Percentiles rank a stretch among this genome's conserved stretches.
These are phyloP conservation scores for Nixonia krombeini DNA, from an alignment of 1,140 invertebrate species.

Conservation along the genomic window DNA sequence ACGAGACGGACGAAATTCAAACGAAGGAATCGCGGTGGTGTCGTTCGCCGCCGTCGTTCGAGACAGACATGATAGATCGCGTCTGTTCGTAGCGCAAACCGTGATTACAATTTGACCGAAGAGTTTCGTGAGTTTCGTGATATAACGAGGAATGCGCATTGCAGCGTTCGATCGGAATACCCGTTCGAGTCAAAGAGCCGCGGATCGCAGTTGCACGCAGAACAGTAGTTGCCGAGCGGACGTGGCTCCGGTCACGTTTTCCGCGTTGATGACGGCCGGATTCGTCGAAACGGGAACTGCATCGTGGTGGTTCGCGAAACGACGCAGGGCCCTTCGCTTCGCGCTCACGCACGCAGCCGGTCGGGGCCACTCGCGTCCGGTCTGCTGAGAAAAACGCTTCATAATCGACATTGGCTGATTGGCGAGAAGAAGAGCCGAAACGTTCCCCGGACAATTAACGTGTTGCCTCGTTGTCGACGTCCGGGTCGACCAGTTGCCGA, in stretches of 20 bases:
- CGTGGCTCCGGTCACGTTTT: constrained; percentile 29
- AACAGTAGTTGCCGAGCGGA: constrained; percentile 20
- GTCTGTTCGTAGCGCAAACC: too few species aligned
- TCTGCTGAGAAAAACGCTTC: constrained; percentile 31
- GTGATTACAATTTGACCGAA: constrained; percentile 37
- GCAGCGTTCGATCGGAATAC: background rate
- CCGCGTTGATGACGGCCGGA: constrained; percentile 9
- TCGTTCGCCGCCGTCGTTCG: constrained; percentile 30
- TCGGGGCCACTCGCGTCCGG: too few species aligned
- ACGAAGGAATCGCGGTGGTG: constrained; percentile 6
- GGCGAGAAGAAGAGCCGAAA: constrained; percentile 25
- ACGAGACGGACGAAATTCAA: constrained; percentile 15
- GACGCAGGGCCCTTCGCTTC: constrained; percentile 31
- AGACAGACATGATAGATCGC: too few species aligned
- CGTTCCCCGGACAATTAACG: constrained; percentile 24
- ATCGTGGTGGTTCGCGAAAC: constrained; percentile 23
- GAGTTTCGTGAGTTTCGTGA: constrained; percentile 24
- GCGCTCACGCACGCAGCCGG: constrained; percentile 25
- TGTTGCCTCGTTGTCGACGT: constrained; percentile 15
- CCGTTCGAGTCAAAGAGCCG: constrained; percentile 3
- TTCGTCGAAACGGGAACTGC: constrained; percentile 28
- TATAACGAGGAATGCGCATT: too few species aligned
- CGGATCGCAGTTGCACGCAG: constrained; percentile 21
- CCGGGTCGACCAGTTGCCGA: constrained; percentile 2
- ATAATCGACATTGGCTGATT: constrained; percentile 31